Evolutionary conservation across 2,888 invertebrate genomes (phyloP).

Genomic region (Pachycephus smyrnensis): DNA sequence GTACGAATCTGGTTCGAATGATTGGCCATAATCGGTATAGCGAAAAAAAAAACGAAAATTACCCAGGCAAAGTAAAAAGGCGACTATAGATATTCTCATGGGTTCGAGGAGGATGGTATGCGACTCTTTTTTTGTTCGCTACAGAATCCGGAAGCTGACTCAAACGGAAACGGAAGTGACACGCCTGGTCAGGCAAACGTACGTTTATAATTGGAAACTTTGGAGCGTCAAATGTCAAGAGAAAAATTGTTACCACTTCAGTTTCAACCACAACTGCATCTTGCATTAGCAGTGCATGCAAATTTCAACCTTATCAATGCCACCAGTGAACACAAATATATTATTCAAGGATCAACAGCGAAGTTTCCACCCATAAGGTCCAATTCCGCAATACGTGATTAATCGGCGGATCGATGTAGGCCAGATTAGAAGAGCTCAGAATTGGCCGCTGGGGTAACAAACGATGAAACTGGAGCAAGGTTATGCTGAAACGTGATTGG

Average conservation of each 20-base stretch:
- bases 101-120: neutral
- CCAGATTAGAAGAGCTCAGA: constrained; percentile 27
- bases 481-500: constrained; percentile 19
- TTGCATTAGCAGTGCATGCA: too few relatives aligned
- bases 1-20: neutral
- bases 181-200: constrained; percentile 38
- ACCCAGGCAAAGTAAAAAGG: too few relatives aligned
- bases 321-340: too few relatives aligned
- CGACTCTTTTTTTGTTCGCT: neutral
- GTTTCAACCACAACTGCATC: too few relatives aligned
- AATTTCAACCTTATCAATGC: neutral
- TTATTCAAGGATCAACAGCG: neutral
- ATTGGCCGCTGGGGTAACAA: constrained; percentile 24
- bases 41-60: neutral
- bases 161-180: constrained; percentile 56
- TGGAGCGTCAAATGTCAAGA: too few relatives aligned
- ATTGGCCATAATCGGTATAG: neutral
- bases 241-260: too few relatives aligned
- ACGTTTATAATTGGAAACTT: neutral
- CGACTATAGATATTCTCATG: neutral
- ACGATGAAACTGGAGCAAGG: constrained; percentile 44
- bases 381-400: neutral
- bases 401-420: constrained; percentile 13
- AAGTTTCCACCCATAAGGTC: neutral
- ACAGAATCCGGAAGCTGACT: constrained; percentile 53